Conservation (phyloP, 2,797 vertebrate genomes). For the Helarctos malayanus region DNA sequence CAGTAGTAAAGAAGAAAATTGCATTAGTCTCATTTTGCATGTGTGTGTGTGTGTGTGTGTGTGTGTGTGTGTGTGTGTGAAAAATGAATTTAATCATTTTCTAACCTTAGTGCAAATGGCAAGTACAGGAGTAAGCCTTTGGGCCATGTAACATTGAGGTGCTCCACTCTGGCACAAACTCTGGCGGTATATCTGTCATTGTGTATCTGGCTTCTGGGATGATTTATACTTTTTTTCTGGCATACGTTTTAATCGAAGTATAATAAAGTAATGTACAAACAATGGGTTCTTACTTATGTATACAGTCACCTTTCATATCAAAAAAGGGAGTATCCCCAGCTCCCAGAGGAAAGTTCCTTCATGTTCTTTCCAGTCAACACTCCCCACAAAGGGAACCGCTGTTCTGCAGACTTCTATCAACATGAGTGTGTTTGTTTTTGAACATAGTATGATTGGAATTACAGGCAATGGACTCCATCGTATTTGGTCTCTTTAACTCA, state of each 20-base stretch:
- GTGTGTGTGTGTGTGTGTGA: neutral
- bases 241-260: neutral
- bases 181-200: neutral
- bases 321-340: neutral
- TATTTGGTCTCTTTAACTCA: neutral
- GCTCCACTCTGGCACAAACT: neutral
- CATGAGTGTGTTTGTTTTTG: neutral
- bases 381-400: neutral
- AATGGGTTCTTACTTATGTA: neutral
- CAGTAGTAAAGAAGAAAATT: neutral
- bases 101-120: neutral
- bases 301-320: neutral
- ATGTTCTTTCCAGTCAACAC: neutral
- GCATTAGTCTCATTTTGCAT: neutral
- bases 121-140: neutral
- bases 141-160: neutral
- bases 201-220: neutral
- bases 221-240: neutral
- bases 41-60: neutral
- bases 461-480: neutral
- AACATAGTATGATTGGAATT: neutral
- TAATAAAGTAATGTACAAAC: neutral
- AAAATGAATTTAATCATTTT: neutral
- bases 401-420: neutral
- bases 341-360: neutral